Percentiles rank a stretch among this genome's conserved stretches.
phyloP scores from a whole-genome alignment of 1,140 invertebrate genomes.

The Drosophila pallidifrons region DNA sequence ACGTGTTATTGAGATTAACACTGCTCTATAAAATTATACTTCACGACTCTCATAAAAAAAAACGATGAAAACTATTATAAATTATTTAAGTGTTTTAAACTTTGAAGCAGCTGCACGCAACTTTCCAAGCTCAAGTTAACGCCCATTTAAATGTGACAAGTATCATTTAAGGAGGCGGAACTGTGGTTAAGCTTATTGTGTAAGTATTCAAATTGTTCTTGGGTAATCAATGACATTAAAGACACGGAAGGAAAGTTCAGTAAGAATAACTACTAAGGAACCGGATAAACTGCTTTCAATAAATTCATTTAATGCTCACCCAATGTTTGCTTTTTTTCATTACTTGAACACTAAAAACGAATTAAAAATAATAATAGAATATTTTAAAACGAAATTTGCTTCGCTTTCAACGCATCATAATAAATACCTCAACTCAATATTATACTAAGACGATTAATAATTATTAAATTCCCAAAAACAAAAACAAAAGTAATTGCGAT shows the following conservation, averaged over 20 bases:
- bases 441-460: conserved; percentile 47
- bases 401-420: neutral
- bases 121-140: neutral
- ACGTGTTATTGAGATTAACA: conserved; percentile 6
- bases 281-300: neutral
- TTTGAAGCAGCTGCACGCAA: conserved; percentile 20
- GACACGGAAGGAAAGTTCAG: neutral
- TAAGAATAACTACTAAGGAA: neutral
- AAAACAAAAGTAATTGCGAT: conserved; percentile 9
- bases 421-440: neutral
- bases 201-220: neutral
- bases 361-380: neutral
- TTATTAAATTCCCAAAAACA: conserved; percentile 43
- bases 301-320: neutral
- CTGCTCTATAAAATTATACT: conserved; percentile 15
- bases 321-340: neutral
- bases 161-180: neutral
- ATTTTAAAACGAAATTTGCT: neutral
- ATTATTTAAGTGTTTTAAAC: conserved; percentile 18
- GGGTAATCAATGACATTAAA: neutral
- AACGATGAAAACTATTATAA: conserved; percentile 6
- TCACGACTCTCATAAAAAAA: neutral
- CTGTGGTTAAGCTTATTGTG: conserved; percentile 3
- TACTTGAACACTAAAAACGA: neutral
- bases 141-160: neutral